Evolutionary conservation across 2,888 invertebrate genomes (phyloP), one percentile per base, ranked within the genome.

Genomic region (Tridacna crocea): DNA sequence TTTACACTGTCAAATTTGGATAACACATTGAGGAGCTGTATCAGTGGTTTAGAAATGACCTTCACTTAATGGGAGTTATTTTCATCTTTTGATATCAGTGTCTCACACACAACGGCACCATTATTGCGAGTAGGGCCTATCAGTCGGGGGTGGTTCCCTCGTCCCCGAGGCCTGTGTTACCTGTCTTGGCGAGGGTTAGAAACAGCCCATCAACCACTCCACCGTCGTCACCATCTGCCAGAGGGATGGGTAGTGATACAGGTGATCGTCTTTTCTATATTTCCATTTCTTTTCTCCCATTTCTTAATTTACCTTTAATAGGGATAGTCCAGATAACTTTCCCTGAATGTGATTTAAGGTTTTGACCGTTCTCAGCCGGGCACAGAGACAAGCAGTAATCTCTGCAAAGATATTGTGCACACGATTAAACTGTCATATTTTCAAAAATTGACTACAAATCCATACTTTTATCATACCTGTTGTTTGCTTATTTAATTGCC

Each of bases 221-320:
- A 19, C 70, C 70, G 0, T 51, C 48, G 22, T 78, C 80, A 26
- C 83, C 79, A 4, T 66, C 74, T 27, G 26, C 80, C 24, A 80
- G 80, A 47, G 80, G 79, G 51, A 85, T 85, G 85, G 80, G 85
- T 78, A 85, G 85, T 63, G 85, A 85, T 72, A 80, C 82, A 75
- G 83, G 80, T 81, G 70, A 79, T 26, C 19, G 24, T 77, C 11
- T 19, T 2, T 19, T 55, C 19, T 55, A 3, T 55, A 1, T 55
- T 55, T 2, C 36, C 36, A 36, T 8, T 36, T 36, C 8, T 36
- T n/a, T n/a, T n/a, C n/a, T n/a, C n/a, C n/a, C n/a, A n/a, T n/a
- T n/a, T n/a, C n/a, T n/a, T n/a, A n/a, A n/a, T n/a, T n/a, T n/a
- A n/a, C n/a, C n/a, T n/a, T n/a, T n/a, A n/a, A n/a, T n/a, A n/a